Evolutionary conservation across 2,797 vertebrate genomes (phyloP), one percentile per base, ranked within the genome.

Genomic region (Babyrousa celebensis): DNA sequence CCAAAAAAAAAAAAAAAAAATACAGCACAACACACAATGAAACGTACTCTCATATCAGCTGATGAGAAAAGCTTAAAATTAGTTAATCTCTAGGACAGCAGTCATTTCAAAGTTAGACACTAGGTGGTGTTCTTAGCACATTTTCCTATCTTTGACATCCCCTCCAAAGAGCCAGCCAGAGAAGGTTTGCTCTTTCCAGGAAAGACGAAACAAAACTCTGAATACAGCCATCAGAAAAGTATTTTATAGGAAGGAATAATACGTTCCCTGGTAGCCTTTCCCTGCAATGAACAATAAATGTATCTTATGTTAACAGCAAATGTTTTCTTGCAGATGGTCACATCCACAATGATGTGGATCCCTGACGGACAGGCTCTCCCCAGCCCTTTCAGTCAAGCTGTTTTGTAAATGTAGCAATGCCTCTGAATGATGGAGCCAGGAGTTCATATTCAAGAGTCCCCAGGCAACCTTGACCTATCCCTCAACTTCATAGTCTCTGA

Each of bases 71-170:
- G 23, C 74, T 77, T 56, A 17, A 32, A 32, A 43, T 36, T 1
- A 0, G n/a, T 3, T 3, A 7, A 12, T 54, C 32, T 68, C 70
- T 27, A 0, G 23, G 1, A 27, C 2, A 40, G 43, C 14, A 5
- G 96, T 79, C 58, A 92, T 77, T 54, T 75, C 84, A 75, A 82
- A 14, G 27, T 10, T n/a, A 27, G 78, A 75, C 97, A 1, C 96
- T 92, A 97, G 97, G 89, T 96, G 97, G 97, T 4, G 70, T 0
- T 27, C 94, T 96, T 91, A n/a, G 74, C 83, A 94, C 90, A 67
- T 77, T 82, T 93, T 97, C 65, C 48, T 75, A 17, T 71, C 65
- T 60, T 52, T 32, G 72, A n/a, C 25, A 0, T 23, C 32, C 23
- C n/a, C 16, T 6, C 12, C 54, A 63, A 74, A 65, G 32, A 40